Conservation (phyloP, 2,797 vertebrate genomes). For the Hephaestus fuliginosus region DNA sequence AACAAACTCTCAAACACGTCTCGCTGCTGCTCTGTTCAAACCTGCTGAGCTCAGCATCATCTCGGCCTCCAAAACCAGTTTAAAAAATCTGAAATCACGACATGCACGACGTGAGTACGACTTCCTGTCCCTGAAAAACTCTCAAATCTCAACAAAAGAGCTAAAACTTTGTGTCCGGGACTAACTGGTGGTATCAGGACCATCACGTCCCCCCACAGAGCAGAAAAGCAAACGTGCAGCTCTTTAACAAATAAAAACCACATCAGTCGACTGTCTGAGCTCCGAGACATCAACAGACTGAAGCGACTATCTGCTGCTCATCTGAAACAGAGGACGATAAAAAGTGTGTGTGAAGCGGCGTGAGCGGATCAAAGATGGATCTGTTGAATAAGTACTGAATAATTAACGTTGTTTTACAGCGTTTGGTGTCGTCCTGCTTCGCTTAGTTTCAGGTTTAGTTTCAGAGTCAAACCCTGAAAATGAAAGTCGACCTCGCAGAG, state of each 20-base stretch:
- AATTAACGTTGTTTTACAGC: neutral
- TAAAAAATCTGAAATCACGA: too few species aligned
- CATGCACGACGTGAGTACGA: too few species aligned
- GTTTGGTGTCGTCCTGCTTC: neutral
- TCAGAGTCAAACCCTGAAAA: neutral
- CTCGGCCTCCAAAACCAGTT: too few species aligned
- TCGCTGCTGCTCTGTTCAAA: too few species aligned
- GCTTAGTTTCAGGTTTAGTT: neutral
- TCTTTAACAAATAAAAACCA: slow-evolving; percentile 32
- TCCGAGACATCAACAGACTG: slow-evolving; percentile 46
- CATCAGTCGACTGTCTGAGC: slow-evolving; percentile 37
- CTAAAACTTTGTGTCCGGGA: neutral
- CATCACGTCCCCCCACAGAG: neutral
- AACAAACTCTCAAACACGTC: too few species aligned
- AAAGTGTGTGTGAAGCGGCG: neutral
- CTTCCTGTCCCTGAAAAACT: neutral
- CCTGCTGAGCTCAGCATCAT: too few species aligned
- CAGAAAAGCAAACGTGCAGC: slow-evolving; percentile 4
- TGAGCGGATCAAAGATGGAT: slow-evolving; percentile 6
- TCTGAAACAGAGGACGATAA: slow-evolving; percentile 2
- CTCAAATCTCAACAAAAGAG: neutral
- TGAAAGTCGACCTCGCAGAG: neutral
- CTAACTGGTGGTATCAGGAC: slow-evolving; percentile 2
- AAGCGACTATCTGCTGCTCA: slow-evolving; percentile 20
- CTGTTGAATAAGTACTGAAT: too few species aligned